Evolutionary conservation across 2,888 invertebrate genomes (phyloP).

Genomic region (Cotesia congregata): DNA sequence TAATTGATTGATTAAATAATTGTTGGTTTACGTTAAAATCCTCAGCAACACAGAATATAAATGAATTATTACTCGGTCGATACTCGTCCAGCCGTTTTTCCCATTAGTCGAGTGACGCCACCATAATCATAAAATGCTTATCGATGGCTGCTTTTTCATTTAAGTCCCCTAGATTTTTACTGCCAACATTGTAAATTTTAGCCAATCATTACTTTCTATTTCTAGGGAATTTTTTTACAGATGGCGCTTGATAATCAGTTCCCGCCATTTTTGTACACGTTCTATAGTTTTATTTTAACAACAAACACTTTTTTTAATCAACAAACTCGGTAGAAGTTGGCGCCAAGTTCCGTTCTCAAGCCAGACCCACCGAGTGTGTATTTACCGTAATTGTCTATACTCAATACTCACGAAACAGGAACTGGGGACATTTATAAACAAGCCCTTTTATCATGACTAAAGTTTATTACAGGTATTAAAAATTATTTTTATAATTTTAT

Average conservation of each 20-base stretch:
- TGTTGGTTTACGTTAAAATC: constrained; percentile 21
- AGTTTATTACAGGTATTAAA: too few species aligned
- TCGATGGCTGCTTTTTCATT: constrained; percentile 30
- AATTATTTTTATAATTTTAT: too few species aligned
- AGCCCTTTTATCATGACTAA: too few species aligned
- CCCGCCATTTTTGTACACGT: constrained; percentile 17
- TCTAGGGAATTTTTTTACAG: constrained; percentile 29
- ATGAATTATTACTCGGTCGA: constrained; percentile 62
- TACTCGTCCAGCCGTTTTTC: constrained; percentile 56
- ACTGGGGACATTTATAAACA: too few species aligned
- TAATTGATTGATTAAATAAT: background rate
- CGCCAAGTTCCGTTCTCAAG: too few species aligned
- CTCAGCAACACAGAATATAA: constrained; percentile 41
- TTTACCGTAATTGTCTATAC: too few species aligned
- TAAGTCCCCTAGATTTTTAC: background rate
- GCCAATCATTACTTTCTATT: constrained; percentile 35
- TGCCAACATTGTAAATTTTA: constrained; percentile 30
- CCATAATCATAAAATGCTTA: constrained; percentile 47
- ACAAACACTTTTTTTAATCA: too few species aligned
- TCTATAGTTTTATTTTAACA: background rate
- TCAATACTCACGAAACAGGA: too few species aligned
- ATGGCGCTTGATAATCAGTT: constrained; percentile 11
- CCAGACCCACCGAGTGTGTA: too few species aligned
- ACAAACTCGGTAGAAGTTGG: too few species aligned
- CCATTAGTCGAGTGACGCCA: constrained; percentile 56